Base-by-base conservation (phyloP, 2,888 invertebrate genomes). In the Microdon myrmicae region DNA sequence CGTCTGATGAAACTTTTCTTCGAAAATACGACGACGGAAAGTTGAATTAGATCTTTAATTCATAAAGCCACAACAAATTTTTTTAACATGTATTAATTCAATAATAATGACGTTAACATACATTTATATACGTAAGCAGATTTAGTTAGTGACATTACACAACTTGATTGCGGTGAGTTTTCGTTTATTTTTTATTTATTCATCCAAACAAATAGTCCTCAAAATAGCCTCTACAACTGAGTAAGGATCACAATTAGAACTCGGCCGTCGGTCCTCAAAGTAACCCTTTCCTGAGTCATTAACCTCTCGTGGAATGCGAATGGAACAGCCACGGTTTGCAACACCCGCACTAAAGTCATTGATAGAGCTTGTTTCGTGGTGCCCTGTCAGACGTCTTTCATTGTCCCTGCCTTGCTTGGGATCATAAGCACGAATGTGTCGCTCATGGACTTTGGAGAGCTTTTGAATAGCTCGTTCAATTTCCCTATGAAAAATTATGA, bases 391-490 rank as follows among this genome's bases (percentile, higher is more conserved):
- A 68, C 98, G 88, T 67, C 97, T 87, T 78, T 92, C 94, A 81
- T 99, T 99, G 83, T 99, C 98, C 79, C 90, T 90, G 58, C 98
- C 98, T 73, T 92, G 90, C 68, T 93, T 89, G 7, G 96, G 97
- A 81, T 98, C 98, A 79, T 98, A 98, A 68, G 94, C 94, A 75
- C 90, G 89, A 79, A 99, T 98, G 80, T 99, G 98, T 68, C 92
- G 88, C 72, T 88, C 85, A 79, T 99, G 98, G 68, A 90, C 88
- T 75, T 92, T 90, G 68, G 94, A 90, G 69, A 99, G 83, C 80
- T 92, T 94, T 79, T 96, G 94, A 73, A 99, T 97, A 3, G 98
- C 98, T 72, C 89, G 89, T 79, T 98, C 93, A 72, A 99, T 98
- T 75, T 90, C 93, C 72, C 91, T 93, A 79, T 1, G 81, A 81